Conservation (phyloP, 2,797 vertebrate genomes). For the Synanceia verrucosa region DNA sequence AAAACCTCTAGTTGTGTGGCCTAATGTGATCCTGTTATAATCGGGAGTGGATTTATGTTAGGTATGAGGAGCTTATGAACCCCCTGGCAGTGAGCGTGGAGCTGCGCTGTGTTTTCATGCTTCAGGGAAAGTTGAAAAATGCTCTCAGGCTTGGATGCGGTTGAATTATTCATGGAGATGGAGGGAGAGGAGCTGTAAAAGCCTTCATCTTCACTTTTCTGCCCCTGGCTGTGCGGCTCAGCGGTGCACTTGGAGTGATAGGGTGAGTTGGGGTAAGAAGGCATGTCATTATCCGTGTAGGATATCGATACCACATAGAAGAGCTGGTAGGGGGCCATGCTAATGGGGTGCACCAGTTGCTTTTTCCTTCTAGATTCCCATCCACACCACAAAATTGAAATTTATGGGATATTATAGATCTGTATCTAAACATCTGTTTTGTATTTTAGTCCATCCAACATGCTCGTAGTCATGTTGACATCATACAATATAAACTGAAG, state of each 20-base stretch:
- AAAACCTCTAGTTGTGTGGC: constrained; percentile 52
- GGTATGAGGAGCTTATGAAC: constrained; percentile 56
- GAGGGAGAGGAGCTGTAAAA: constrained; percentile 61
- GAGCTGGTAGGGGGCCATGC: neutral
- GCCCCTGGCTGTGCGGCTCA: constrained; percentile 42
- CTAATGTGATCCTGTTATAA: constrained; percentile 57
- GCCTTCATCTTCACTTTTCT: constrained; percentile 61
- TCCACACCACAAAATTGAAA: neutral
- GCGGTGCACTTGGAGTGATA: constrained; percentile 30
- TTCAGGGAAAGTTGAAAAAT: constrained; percentile 61
- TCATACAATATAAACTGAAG: neutral
- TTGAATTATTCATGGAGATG: constrained; percentile 70
- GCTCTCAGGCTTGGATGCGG: constrained; percentile 48
- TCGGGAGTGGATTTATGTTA: constrained; percentile 51
- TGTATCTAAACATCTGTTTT: constrained; percentile 15
- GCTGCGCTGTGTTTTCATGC: constrained; percentile 58
- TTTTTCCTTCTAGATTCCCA: neutral
- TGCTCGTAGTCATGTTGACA: neutral
- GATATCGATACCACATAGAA: constrained; percentile 23
- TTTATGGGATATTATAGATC: constrained; percentile 5
- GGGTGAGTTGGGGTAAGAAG: constrained; percentile 50
- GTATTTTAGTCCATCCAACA: neutral
- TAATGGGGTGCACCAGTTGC: neutral
- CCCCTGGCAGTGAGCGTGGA: constrained; percentile 43
- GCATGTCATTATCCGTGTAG: constrained; percentile 14